A percentile compares a stretch with the other conserved stretches of the same genome.
Conservation (phyloP, 2,888 invertebrate genomes). For the Philonicus albiceps region DNA sequence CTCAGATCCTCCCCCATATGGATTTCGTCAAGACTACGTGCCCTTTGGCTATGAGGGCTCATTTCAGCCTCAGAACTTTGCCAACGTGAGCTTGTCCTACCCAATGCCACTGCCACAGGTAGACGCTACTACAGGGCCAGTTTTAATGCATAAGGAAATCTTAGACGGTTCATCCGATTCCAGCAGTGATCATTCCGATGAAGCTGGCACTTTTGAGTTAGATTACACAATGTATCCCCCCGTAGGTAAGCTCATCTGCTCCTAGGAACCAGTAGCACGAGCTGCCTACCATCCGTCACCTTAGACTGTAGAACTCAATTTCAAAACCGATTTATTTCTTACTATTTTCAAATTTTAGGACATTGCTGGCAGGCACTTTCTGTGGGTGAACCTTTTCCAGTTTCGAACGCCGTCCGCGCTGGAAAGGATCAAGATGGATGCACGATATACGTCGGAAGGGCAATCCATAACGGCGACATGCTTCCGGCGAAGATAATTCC, state of each 20-base stretch:
- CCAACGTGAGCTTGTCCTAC: not conserved
- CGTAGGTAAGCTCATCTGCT: constrained; percentile 21
- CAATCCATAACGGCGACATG: constrained; percentile 70
- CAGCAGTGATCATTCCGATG: not conserved
- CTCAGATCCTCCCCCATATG: constrained; percentile 39
- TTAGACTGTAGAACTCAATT: not conserved
- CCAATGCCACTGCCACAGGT: constrained; percentile 34
- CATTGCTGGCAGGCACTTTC: constrained; percentile 25
- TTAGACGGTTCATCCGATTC: constrained; percentile 4
- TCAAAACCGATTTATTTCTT: not conserved
- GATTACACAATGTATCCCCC: constrained; percentile 29
- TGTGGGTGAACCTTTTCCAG: not conserved
- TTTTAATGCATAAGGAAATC: not conserved
- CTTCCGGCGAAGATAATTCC: constrained; percentile 71
- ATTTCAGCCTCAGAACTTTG: not conserved
- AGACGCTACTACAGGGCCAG: not conserved
- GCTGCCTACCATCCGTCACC: not conserved
- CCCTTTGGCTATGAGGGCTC: not conserved
- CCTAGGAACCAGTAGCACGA: not conserved
- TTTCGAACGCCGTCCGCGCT: constrained; percentile 64
- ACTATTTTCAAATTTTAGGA: constrained; percentile 2
- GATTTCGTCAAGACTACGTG: constrained; percentile 33
- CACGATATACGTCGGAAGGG: constrained; percentile 77
- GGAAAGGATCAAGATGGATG: constrained; percentile 77
- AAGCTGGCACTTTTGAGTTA: not conserved